These are phyloP conservation scores for Origma solitaria DNA, from an alignment of 2,113 vertebrate genomes.

Conservation along the genomic window DNA sequence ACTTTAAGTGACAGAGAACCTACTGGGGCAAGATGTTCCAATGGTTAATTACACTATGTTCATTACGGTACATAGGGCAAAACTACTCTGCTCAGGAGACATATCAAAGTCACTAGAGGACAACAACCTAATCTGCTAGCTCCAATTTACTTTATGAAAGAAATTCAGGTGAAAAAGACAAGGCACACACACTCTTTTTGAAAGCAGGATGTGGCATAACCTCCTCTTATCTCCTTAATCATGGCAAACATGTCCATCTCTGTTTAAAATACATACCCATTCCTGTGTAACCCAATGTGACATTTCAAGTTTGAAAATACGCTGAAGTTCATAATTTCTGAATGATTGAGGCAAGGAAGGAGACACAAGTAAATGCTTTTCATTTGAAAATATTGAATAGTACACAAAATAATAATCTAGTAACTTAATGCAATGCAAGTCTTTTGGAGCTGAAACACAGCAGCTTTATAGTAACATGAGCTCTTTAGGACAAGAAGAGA, in stretches of 20 bases:
- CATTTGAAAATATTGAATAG: not conserved
- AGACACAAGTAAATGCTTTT: not conserved
- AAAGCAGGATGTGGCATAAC: not conserved
- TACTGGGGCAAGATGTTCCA: slow-evolving; percentile 42
- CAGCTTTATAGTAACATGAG: not conserved
- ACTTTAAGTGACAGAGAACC: slow-evolving; percentile 56
- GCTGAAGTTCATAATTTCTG: not conserved
- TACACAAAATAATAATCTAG: not conserved
- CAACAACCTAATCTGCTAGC: slow-evolving; percentile 32
- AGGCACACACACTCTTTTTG: not conserved
- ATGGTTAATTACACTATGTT: slow-evolving; percentile 38
- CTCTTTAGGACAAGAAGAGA: slow-evolving; percentile 3
- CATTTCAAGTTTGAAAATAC: not conserved
- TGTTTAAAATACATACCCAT: not conserved
- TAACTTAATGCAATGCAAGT: not conserved
- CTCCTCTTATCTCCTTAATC: not conserved
- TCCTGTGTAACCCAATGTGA: not conserved
- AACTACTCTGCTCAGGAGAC: slow-evolving; percentile 46
- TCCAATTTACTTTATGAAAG: not conserved
- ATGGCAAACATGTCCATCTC: not conserved
- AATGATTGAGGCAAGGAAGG: not conserved
- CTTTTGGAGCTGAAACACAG: not conserved
- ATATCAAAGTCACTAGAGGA: slow-evolving; percentile 42
- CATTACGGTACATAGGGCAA: slow-evolving; percentile 42
- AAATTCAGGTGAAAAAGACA: not conserved